Evolutionary conservation across 2,797 vertebrate species (phyloP).

Genomic region (Leptoclinus maculatus): DNA sequence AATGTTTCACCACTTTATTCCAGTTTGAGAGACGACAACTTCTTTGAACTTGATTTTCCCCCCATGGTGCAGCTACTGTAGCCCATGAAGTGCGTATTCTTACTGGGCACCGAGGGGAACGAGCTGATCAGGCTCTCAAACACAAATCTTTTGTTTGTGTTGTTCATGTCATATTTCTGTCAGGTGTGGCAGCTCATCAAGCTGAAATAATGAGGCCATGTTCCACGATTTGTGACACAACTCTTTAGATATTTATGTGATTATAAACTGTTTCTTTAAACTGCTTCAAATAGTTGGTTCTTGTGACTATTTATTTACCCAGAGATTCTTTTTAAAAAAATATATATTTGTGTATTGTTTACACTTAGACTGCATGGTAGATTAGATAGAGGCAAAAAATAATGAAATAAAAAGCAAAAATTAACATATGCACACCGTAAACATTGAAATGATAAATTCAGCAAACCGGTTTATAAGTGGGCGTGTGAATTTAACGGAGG

Average conservation of each 20-base stretch:
- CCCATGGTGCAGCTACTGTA: conserved; percentile 59
- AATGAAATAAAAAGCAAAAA: not conserved
- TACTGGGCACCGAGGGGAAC: conserved; percentile 72
- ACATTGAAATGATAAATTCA: conserved; percentile 40
- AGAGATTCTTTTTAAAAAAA: not conserved
- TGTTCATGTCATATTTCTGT: conserved; percentile 79
- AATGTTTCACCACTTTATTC: conserved; percentile 74
- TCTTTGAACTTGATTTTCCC: conserved; percentile 79
- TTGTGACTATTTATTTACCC: conserved; percentile 39
- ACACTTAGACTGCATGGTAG: conserved; percentile 5
- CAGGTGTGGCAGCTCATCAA: conserved; percentile 83
- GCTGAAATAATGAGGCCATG: conserved; percentile 84
- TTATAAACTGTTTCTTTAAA: conserved; percentile 56
- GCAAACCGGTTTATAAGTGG: conserved; percentile 51
- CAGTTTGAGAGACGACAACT: conserved; percentile 68
- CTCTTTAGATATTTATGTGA: conserved; percentile 72
- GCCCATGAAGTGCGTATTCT: conserved; percentile 64
- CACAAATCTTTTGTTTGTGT: conserved; percentile 76
- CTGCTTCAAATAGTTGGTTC: conserved; percentile 25
- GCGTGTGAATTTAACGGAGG: conserved; percentile 66
- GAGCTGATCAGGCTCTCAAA: conserved; percentile 68
- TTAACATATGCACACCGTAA: conserved; percentile 17
- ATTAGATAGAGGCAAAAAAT: not conserved
- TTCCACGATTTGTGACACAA: conserved; percentile 68
- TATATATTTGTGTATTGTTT: conserved; percentile 17